phyloP scores from a whole-genome alignment of 2,113 vertebrate species.

The Fregata magnificens region DNA sequence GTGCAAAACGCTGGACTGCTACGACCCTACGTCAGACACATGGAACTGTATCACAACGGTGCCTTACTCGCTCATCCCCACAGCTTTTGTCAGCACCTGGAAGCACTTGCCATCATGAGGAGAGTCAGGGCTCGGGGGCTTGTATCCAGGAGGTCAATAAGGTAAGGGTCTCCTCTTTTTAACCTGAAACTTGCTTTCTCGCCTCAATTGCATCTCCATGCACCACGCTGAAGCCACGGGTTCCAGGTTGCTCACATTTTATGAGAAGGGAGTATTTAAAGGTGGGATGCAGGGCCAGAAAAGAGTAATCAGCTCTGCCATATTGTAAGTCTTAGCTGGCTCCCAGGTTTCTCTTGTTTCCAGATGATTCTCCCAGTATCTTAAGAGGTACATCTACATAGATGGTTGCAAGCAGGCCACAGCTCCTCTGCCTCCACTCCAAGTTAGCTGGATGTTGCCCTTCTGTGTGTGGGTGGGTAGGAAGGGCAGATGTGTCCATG shows the following conservation, averaged over 20 bases:
- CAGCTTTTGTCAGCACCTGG: constrained; percentile 96
- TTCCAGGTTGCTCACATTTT: background rate
- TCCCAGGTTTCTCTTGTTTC: background rate
- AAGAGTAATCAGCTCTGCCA: background rate
- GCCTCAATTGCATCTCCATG: accelerated
- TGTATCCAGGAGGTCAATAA: background rate
- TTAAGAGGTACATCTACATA: background rate
- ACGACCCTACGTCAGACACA: constrained; percentile 87
- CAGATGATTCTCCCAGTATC: background rate
- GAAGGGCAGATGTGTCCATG: background rate
- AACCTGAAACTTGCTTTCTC: background rate
- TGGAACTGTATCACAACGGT: constrained; percentile 96
- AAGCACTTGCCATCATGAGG: constrained; percentile 91
- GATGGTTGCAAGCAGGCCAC: background rate
- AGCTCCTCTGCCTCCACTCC: background rate
- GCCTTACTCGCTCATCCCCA: constrained; percentile 96
- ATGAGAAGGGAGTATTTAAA: background rate
- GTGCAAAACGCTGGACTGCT: constrained; percentile 95
- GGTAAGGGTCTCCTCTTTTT: constrained; percentile 51
- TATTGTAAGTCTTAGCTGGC: background rate
- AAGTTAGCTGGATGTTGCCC: background rate
- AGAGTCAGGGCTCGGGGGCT: background rate
- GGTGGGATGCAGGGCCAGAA: background rate
- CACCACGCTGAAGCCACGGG: accelerated
- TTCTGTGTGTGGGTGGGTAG: background rate